phyloP scores from a whole-genome alignment of 2,113 vertebrate genomes.

The Tachuris rubrigastra region DNA sequence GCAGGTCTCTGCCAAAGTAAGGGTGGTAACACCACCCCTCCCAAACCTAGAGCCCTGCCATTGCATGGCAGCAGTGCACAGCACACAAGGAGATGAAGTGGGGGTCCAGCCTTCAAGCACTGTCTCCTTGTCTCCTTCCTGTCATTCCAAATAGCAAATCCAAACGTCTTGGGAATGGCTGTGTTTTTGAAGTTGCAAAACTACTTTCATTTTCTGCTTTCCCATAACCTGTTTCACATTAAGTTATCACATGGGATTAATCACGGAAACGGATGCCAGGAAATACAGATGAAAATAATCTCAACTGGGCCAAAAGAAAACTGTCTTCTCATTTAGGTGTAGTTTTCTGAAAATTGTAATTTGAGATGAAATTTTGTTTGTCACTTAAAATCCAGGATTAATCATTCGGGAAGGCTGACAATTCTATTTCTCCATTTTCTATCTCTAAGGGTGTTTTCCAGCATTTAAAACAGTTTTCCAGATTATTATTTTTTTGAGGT shows the following conservation, averaged over 20 bases:
- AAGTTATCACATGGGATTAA: not conserved
- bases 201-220: not conserved
- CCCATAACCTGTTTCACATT: not conserved
- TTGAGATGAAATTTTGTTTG: not conserved
- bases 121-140: rapidly evolving
- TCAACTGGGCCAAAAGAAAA: not conserved
- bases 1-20: not conserved
- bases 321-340: not conserved
- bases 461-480: not conserved
- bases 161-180: not conserved
- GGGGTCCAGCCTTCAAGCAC: not conserved
- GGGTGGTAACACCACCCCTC: not conserved
- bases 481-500: not conserved
- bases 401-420: rapidly evolving
- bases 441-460: not conserved
- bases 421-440: not conserved
- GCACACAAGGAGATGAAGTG: not conserved
- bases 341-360: not conserved
- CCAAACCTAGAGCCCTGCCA: not conserved
- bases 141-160: not conserved
- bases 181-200: not conserved
- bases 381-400: not conserved
- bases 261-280: not conserved
- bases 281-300: not conserved
- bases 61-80: not conserved